Base-by-base conservation (phyloP, 2,888 invertebrate genomes). In the Parelbella ahira region DNA sequence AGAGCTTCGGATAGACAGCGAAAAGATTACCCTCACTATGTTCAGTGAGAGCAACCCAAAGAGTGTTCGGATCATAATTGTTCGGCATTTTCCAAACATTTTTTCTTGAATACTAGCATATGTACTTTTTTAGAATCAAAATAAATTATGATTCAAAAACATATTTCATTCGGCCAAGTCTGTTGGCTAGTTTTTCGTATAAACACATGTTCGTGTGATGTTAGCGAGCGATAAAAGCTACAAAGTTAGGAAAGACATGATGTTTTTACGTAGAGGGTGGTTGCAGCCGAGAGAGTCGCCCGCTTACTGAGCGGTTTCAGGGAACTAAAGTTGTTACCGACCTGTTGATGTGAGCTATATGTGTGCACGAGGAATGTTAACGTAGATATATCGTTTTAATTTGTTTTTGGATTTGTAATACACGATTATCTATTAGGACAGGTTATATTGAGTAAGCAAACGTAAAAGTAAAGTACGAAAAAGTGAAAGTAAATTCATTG, bases 1-100 rank as follows among this genome's bases (percentile, higher is more conserved):
- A 82, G 1, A 93, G 75, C 56, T 89, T 89, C 0, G 93, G 91
- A 59, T 93, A 92, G 3, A 91, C 88, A 7, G 89, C 89, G 63
- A 93, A 93, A 25, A 93, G 81, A 59, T 91, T 90, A 2, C 88
- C 86, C 32, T 90, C 89, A 23, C 84, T 87, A 44, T 83, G 72
- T 42, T 89, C 83, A 61, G 81, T 90, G 49, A 91, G 81, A 24
- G 88, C 89, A 46, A 90, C 86, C 90, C 90, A 90, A 28, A 86
- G 48, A 7, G 70, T 58, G 51, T 74, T 86, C 3, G 86, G 61
- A 51, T 86, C 79, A 54, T 81, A 76, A 54, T 68, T 74, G 1
- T 51, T 56, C 23, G 70, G 50, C 86, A 86, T 86, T 44, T 45
- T 68, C 48, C 8, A 45, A 46, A 47, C 66, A 69, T 72, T 58